phyloP scores from a whole-genome alignment of 2,113 vertebrate species.

The Corvus moneduloides region DNA sequence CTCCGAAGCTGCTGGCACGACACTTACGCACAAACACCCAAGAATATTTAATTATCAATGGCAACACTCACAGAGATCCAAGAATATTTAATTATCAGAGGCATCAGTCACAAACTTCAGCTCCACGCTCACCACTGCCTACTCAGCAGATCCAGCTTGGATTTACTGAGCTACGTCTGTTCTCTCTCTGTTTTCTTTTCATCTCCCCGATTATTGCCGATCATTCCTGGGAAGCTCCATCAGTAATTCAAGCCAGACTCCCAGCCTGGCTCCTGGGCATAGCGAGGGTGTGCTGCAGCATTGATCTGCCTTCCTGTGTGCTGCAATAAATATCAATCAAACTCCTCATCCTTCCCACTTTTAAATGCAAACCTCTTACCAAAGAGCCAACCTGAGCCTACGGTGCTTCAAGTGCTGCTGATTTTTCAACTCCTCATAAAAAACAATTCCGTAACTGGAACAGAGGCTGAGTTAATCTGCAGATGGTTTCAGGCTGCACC shows the following conservation, averaged over 20 bases:
- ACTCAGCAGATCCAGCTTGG: neutral
- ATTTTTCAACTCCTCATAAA: neutral
- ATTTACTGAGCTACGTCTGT: neutral
- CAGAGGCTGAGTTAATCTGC: neutral
- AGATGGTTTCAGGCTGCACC: neutral
- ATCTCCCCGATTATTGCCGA: neutral
- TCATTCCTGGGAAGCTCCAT: conserved; percentile 16
- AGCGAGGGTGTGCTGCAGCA: neutral
- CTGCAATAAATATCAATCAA: neutral
- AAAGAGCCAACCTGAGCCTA: neutral
- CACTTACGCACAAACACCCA: accelerated
- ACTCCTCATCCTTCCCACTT: neutral
- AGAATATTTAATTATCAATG: neutral
- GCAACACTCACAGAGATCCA: neutral
- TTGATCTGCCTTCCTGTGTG: neutral
- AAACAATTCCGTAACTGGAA: neutral
- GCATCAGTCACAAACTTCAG: neutral
- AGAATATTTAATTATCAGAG: neutral
- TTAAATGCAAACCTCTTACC: neutral
- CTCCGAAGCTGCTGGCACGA: neutral
- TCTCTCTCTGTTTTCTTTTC: neutral
- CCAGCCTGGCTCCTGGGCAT: neutral
- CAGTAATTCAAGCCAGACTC: conserved; percentile 31
- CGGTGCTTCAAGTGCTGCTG: neutral
- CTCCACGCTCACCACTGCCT: neutral